These are phyloP conservation scores for Melanerpes formicivorus DNA, from an alignment of 2,113 vertebrate species.

Conservation along the genomic window DNA sequence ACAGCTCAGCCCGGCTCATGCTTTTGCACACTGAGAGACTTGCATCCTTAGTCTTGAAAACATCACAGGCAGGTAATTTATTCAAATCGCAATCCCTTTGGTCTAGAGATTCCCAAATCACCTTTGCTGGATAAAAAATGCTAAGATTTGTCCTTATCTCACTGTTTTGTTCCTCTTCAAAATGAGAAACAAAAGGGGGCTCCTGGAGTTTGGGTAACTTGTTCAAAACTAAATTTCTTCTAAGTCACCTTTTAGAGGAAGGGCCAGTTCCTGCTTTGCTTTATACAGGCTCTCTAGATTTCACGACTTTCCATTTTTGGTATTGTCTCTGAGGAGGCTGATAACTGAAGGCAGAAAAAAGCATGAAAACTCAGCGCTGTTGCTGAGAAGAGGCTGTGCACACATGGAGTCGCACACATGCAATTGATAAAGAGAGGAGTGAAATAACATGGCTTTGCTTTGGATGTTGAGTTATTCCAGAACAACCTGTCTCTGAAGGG, in stretches of 20 bases:
- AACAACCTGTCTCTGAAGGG: slow-evolving; percentile 56
- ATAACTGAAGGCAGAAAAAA: background rate
- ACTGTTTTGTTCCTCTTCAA: background rate
- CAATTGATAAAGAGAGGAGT: slow-evolving; percentile 9
- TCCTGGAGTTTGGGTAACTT: background rate
- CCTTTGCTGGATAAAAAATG: background rate
- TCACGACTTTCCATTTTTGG: background rate
- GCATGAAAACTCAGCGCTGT: background rate
- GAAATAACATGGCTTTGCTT: slow-evolving; percentile 2
- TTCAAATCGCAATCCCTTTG: background rate
- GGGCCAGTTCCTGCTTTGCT: background rate
- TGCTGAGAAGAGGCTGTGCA: background rate
- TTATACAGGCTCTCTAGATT: background rate
- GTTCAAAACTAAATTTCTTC: background rate
- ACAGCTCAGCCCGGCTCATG: background rate
- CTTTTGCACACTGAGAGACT: background rate
- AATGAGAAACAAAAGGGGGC: background rate
- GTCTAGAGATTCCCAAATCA: background rate
- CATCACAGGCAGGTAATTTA: background rate
- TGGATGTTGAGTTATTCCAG: slow-evolving; percentile 54
- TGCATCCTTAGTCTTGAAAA: background rate
- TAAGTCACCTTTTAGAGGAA: background rate
- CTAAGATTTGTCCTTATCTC: background rate
- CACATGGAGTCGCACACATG: background rate
- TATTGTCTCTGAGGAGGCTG: background rate